Conservation (phyloP, 2,888 invertebrate species). For the Spilosoma lubricipeda region DNA sequence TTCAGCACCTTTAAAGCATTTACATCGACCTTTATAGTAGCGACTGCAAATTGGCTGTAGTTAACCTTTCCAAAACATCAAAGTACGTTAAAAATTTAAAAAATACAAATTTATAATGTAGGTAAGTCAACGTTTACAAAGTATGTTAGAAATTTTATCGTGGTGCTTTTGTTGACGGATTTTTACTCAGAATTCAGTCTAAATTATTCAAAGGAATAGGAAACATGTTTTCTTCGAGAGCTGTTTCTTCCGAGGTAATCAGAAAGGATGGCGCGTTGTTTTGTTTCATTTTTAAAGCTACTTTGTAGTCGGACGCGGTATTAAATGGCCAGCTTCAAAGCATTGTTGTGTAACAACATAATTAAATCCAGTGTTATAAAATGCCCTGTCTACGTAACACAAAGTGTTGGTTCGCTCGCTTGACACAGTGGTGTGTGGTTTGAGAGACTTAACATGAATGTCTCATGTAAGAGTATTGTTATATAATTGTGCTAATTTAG, state of each 20-base stretch:
- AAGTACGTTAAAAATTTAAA: constrained; percentile 29
- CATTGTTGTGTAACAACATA: constrained; percentile 42
- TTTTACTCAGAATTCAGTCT: constrained; percentile 32
- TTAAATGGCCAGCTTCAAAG: constrained; percentile 48
- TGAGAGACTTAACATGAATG: constrained; percentile 26
- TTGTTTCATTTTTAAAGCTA: constrained; percentile 26
- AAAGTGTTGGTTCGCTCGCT: constrained; percentile 28
- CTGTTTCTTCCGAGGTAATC: constrained; percentile 42
- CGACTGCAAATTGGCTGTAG: constrained; percentile 46
- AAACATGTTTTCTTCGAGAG: constrained; percentile 40
- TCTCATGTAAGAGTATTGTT: constrained; percentile 4
- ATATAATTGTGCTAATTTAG: constrained; percentile 4
- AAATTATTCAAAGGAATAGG: constrained; percentile 49
- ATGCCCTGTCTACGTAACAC: constrained; percentile 47
- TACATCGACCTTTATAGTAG: constrained; percentile 63
- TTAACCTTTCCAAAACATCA: constrained; percentile 27
- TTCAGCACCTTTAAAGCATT: constrained; percentile 60
- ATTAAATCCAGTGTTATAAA: constrained; percentile 50
- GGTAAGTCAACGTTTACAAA: constrained; percentile 41
- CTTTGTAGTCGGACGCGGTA: constrained; percentile 30
- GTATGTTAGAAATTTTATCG: constrained; percentile 36
- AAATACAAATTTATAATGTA: constrained; percentile 35
- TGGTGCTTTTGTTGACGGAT: constrained; percentile 21
- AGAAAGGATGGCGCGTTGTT: constrained; percentile 28
- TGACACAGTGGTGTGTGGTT: constrained; percentile 24